A percentile compares a stretch with the other conserved stretches of the same genome.
Conservation (phyloP, 2,797 vertebrate species). For the Tragelaphus eurycerus region DNA sequence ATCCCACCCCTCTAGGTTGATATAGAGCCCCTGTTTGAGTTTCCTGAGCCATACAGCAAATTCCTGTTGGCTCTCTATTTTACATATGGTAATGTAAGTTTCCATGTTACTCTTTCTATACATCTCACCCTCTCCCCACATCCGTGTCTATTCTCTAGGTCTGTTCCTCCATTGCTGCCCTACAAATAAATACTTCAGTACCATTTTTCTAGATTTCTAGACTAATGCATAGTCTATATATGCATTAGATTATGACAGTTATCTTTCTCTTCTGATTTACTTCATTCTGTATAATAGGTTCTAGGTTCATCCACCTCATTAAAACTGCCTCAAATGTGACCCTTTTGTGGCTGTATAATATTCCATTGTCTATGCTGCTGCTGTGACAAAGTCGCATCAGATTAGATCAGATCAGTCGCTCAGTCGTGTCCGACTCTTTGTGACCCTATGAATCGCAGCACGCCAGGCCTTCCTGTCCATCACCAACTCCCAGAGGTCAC, state of each 20-base stretch:
- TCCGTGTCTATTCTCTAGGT: background rate
- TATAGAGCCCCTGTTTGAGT: background rate
- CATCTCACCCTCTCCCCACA: background rate
- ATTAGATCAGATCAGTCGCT: too few relatives aligned
- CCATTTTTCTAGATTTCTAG: background rate
- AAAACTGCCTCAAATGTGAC: background rate
- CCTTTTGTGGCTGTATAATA: background rate
- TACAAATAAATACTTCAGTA: background rate
- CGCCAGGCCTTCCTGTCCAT: too few relatives aligned
- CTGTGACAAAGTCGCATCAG: too few relatives aligned
- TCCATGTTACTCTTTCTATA: background rate
- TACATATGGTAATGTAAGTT: background rate
- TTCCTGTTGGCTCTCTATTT: background rate
- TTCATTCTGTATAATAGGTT: background rate
- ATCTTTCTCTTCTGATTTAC: background rate
- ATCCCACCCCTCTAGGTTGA: background rate
- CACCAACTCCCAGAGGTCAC: too few relatives aligned
- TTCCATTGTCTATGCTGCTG: too few relatives aligned
- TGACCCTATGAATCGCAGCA: too few relatives aligned
- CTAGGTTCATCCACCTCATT: background rate
- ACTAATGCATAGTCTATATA: background rate
- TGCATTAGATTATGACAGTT: background rate
- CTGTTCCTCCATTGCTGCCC: background rate
- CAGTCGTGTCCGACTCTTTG: too few relatives aligned
- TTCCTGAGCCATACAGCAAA: background rate